phyloP scores from a whole-genome alignment of 2,888 invertebrate species.

The Oxyscelio sp. region DNA sequence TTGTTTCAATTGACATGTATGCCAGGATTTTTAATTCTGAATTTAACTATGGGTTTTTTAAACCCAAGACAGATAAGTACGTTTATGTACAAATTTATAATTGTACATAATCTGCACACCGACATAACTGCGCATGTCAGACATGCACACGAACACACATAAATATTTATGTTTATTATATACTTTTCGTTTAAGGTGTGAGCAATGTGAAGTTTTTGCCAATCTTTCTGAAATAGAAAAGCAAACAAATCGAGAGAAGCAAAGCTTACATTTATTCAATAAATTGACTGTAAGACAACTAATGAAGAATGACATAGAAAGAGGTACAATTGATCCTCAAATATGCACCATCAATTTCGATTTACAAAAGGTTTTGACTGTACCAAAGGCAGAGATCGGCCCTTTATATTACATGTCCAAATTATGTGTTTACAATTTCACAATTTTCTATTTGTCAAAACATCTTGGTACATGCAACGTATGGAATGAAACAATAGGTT shows the following conservation, averaged over 20 bases:
- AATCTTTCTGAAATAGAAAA: no score
- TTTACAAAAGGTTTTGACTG: no score
- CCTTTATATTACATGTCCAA: constrained; percentile 20
- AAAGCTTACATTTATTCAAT: not conserved
- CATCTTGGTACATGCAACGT: constrained; percentile 23
- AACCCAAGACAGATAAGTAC: no score
- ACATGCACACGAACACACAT: no score
- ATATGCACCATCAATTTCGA: not conserved
- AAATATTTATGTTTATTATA: no score
- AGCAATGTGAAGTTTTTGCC: no score
- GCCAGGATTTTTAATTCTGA: not conserved
- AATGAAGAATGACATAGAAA: not conserved
- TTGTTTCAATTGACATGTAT: not conserved
- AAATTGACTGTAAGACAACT: not conserved
- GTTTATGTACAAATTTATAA: no score
- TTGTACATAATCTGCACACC: no score
- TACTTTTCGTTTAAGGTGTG: no score
- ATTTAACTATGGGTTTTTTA: not conserved
- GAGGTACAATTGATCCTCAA: not conserved
- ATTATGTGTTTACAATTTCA: constrained; percentile 26
- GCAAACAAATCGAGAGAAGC: not conserved
- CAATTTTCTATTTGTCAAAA: constrained; percentile 21
- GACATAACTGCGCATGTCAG: no score
- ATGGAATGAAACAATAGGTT: constrained; percentile 30
- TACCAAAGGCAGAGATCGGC: not conserved